Evolutionary conservation across 2,113 vertebrate species (phyloP), one percentile per base, ranked within the genome.

Genomic region (Larimichthys polyactis): DNA sequence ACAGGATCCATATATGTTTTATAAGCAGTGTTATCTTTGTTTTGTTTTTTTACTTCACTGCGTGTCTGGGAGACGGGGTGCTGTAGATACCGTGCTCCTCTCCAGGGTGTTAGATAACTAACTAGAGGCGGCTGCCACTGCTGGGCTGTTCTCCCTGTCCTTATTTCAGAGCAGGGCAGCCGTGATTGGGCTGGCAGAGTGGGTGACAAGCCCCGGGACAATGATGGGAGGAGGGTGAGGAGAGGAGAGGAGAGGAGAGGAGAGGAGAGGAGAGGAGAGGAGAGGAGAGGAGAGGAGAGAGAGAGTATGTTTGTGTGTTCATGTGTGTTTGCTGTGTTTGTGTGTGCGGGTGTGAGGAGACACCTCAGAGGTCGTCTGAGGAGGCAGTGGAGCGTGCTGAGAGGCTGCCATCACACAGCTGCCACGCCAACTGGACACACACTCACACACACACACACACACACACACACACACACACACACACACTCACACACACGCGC

Each of bases 281-380:
- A 19, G 57, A 27, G 60, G 15, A 19, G 57, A 27, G 60, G 24
- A 24, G 24, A 24, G 24, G 24, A 24, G 24, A 24, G 15, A 19
- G 57, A 27, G 60, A 20, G 52, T 27, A 49, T 69, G 54, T 75
- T 22, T 12, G 75, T 69, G 78, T 49, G 15, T 73, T 62, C n/a
- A 16, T 82, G 65, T 81, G 46, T 80, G 11, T 2, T 9, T 77
- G 58, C 43, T 69, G 48, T 68, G 68, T 65, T 29, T 75, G 27
- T 17, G 36, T 29, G 77, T 54, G 82, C 4, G 54, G 17, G 80
- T 84, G 79, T 71, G 71, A 69, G 71, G 72, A 72, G 82, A 87
- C 84, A 91, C 76, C 85, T 86, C 90, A 90, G 86, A 92, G 89
- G 86, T 89, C 88, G 75, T 90, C 85, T 87, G 84, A 82, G 89